Percentiles rank a stretch among this genome's conserved stretches.
These are phyloP conservation scores for Fragum fragum DNA, from an alignment of 2,888 invertebrate species.

Conservation along the genomic window DNA sequence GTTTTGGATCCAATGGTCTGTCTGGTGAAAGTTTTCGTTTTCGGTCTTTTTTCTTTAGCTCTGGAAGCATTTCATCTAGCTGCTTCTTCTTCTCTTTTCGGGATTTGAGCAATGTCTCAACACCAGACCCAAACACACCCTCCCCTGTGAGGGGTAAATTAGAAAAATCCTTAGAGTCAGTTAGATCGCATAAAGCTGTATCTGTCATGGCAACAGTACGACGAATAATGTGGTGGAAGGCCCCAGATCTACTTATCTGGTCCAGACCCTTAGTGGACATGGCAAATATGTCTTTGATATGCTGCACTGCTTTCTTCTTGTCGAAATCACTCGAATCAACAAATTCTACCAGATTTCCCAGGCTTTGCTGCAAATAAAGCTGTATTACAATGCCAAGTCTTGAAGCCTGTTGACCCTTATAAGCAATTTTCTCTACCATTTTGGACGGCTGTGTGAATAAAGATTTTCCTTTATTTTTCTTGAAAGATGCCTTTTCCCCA, in stretches of 20 bases:
- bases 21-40: too few relatives aligned
- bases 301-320: slow-evolving; percentile 28
- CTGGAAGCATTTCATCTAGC: slow-evolving; percentile 28
- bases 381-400: too few relatives aligned
- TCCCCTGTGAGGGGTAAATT: slow-evolving; percentile 24
- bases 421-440: too few relatives aligned
- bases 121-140: slow-evolving; percentile 27
- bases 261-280: slow-evolving; percentile 34
- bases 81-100: slow-evolving; percentile 32
- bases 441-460: too few relatives aligned
- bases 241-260: slow-evolving; percentile 28
- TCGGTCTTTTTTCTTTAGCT: slow-evolving; percentile 18
- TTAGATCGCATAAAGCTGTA: neutral
- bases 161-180: neutral
- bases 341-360: slow-evolving; percentile 25
- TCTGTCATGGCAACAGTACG: slow-evolving; percentile 33
- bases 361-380: too few relatives aligned
- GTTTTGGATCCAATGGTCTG: slow-evolving; percentile 22
- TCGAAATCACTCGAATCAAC: slow-evolving; percentile 28
- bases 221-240: too few relatives aligned
- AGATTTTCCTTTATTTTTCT: too few relatives aligned
- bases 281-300: slow-evolving; percentile 38
- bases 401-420: too few relatives aligned
- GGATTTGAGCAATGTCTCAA: slow-evolving; percentile 25
- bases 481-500: too few relatives aligned